These are phyloP conservation scores for Lysiphlebus fabarum DNA, from an alignment of 1,140 invertebrate genomes.

Conservation along the genomic window DNA sequence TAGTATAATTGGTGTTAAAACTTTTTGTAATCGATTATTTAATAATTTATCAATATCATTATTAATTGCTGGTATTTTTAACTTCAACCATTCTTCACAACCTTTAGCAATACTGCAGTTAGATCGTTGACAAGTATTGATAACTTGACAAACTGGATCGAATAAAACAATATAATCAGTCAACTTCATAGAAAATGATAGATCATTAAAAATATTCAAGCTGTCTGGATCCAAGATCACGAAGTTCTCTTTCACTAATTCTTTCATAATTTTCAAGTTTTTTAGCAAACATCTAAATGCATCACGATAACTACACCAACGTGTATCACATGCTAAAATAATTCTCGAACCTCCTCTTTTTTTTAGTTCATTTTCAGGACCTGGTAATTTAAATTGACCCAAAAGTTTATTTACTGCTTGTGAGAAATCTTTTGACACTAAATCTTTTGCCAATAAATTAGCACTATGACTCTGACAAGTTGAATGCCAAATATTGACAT, in stretches of 20 bases:
- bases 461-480: slow-evolving; percentile 22
- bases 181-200: too few relatives aligned
- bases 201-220: too few relatives aligned
- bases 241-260: background rate
- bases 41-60: slow-evolving; percentile 4
- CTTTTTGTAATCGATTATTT: slow-evolving; percentile 16
- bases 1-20: slow-evolving; percentile 15
- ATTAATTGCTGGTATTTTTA: slow-evolving; percentile 4
- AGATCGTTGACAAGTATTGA: too few relatives aligned
- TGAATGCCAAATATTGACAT: slow-evolving; percentile 20
- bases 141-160: too few relatives aligned
- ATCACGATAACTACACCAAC: slow-evolving; percentile 5
- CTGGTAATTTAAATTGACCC: background rate
- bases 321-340: slow-evolving; percentile 3
- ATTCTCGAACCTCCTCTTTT: background rate
- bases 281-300: background rate
- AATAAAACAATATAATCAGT: too few relatives aligned
- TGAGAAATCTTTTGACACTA: background rate
- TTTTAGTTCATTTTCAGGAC: slow-evolving; percentile 5
- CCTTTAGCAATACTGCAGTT: slow-evolving; percentile 17
- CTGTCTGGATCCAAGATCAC: background rate
- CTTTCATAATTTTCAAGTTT: background rate
- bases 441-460: slow-evolving; percentile 23
- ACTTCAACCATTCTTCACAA: slow-evolving; percentile 17
- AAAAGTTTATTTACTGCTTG: background rate